phyloP scores from a whole-genome alignment of 1,140 invertebrate genomes.

The Trypoxylus dichotomus region DNA sequence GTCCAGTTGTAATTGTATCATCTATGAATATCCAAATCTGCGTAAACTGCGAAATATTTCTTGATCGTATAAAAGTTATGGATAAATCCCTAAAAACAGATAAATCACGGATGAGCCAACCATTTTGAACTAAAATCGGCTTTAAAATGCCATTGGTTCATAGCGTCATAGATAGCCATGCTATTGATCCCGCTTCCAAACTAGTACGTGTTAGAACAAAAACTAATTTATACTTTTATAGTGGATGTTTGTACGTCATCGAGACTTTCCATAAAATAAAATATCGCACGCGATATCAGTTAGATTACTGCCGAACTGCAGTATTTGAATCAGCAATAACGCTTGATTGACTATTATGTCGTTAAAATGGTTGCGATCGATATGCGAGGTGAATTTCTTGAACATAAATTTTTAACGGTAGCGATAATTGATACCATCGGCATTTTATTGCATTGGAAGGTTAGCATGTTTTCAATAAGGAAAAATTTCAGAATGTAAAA shows the following conservation, averaged over 20 bases:
- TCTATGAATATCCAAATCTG: no score
- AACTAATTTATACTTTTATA: conserved; percentile 25
- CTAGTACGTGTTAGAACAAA: conserved; percentile 15
- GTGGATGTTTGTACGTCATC: conserved; percentile 23
- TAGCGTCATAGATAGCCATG: neutral
- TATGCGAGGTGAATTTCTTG: neutral
- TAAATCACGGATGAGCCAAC: conserved; percentile 4
- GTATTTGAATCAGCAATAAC: conserved; percentile 14
- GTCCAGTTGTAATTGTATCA: no score
- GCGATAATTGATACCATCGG: neutral
- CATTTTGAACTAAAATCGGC: neutral
- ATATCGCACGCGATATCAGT: conserved; percentile 9
- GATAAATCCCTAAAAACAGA: neutral
- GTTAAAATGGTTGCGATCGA: neutral
- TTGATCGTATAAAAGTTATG: neutral
- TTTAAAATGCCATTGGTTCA: neutral
- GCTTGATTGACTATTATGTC: neutral
- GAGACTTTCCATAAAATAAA: conserved; percentile 12
- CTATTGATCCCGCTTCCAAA: conserved; percentile 6
- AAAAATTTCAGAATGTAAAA: no score
- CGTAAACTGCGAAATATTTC: neutral
- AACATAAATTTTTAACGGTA: neutral
- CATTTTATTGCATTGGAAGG: neutral
- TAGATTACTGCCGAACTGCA: conserved; percentile 10
- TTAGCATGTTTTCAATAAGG: neutral